phyloP scores from a whole-genome alignment of 2,888 invertebrate species.

The Parascotia fuliginaria region DNA sequence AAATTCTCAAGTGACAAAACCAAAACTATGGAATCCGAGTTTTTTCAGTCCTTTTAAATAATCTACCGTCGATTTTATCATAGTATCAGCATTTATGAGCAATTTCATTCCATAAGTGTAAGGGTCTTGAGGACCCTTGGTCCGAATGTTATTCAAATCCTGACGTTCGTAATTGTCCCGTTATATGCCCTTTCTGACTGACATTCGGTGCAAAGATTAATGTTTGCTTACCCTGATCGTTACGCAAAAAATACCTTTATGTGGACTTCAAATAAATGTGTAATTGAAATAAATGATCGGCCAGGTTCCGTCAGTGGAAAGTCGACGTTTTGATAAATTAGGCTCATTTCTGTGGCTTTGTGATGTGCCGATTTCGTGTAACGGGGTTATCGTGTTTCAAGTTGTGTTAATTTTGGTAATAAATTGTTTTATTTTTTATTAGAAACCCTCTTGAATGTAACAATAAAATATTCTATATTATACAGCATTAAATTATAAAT shows the following conservation, averaged over 20 bases:
- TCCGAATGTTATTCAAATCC: slow-evolving; percentile 38
- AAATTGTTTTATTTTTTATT: too few relatives aligned
- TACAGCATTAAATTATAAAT: too few relatives aligned
- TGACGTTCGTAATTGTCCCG: slow-evolving; percentile 47
- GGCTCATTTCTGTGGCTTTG: slow-evolving; percentile 9
- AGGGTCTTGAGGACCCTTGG: slow-evolving; percentile 1
- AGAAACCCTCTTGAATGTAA: too few relatives aligned
- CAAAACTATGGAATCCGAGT: slow-evolving; percentile 3
- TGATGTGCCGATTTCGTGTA: slow-evolving; percentile 12
- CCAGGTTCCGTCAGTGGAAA: slow-evolving; percentile 19
- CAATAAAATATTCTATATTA: too few relatives aligned
- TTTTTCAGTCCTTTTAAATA: slow-evolving; percentile 52
- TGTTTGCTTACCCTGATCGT: slow-evolving; percentile 38
- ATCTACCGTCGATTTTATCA: slow-evolving; percentile 50
- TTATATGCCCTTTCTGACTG: slow-evolving; percentile 45
- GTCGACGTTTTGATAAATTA: slow-evolving; percentile 42
- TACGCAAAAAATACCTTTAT: slow-evolving; percentile 37
- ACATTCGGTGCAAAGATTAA: slow-evolving; percentile 50
- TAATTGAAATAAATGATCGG: slow-evolving; percentile 52
- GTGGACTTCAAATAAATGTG: slow-evolving; percentile 37
- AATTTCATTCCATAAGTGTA: slow-evolving; percentile 18
- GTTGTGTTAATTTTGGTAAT: neutral
- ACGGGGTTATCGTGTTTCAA: neutral
- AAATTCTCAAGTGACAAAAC: slow-evolving; percentile 14
- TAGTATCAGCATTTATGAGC: slow-evolving; percentile 44